A percentile compares a stretch with the other conserved stretches of the same genome.
These are phyloP conservation scores for Phenganax stokvisi DNA, from an alignment of 92 coral and sea anemone species.

Conservation along the genomic window DNA sequence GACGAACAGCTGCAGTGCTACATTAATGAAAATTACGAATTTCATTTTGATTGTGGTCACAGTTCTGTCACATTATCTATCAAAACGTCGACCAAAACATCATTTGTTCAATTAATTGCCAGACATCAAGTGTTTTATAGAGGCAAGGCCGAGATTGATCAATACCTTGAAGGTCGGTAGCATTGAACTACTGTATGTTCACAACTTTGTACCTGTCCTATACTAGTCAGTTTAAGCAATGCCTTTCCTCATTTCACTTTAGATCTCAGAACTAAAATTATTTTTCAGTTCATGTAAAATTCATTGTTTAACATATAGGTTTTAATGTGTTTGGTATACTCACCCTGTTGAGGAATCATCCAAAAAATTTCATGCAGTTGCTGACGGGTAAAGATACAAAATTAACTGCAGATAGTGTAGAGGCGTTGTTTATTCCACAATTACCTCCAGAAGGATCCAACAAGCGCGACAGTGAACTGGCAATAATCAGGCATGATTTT, in stretches of 20 bases:
- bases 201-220: background rate
- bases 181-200: background rate
- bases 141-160: conserved; percentile 23
- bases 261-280: no score
- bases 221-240: background rate
- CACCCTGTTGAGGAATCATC: conserved; percentile 2
- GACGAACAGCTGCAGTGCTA: conserved; percentile 19
- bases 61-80: conserved; percentile 8
- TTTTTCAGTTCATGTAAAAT: background rate
- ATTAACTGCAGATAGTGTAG: conserved; percentile 4
- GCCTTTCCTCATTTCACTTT: background rate
- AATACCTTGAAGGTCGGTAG: conserved; percentile 18
- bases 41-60: conserved; percentile 23
- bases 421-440: background rate
- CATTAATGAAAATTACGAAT: conserved; percentile 3
- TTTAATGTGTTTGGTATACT: conserved; percentile 20
- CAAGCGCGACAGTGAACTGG: background rate
- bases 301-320: conserved; percentile 1
- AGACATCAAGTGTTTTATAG: background rate
- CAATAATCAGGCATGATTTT: conserved; percentile 19
- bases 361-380: background rate
- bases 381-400: background rate
- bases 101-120: background rate
- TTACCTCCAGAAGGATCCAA: conserved; percentile 8
- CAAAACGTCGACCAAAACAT: conserved; percentile 4